These are phyloP conservation scores for Synanceia verrucosa DNA, from an alignment of 2,797 vertebrate species.

Conservation along the genomic window DNA sequence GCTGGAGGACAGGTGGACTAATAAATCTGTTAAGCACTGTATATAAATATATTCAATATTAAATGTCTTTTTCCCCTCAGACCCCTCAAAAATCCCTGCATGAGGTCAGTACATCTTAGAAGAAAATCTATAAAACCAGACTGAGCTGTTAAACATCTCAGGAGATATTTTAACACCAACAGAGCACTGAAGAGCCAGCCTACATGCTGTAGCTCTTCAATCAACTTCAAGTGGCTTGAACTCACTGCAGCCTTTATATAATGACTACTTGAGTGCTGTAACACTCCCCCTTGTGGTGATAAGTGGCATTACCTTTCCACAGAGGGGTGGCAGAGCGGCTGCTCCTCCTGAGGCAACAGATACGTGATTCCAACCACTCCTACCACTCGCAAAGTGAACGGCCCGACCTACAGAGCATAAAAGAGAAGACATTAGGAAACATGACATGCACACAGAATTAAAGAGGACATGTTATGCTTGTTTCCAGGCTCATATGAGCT, in stretches of 20 bases:
- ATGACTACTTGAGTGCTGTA: not conserved
- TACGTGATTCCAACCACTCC: constrained; percentile 98
- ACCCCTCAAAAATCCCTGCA: constrained; percentile 29
- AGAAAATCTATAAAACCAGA: constrained; percentile 44
- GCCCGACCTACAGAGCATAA: constrained; percentile 86
- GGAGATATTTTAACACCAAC: constrained; percentile 43
- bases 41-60: too few species aligned
- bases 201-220: constrained; percentile 19
- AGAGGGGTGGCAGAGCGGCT: constrained; percentile 94
- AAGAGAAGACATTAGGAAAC: not conserved
- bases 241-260: constrained; percentile 26
- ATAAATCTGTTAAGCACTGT: too few species aligned
- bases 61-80: constrained; percentile 4
- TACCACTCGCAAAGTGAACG: constrained; percentile 96
- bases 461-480: not conserved
- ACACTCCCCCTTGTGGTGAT: constrained; percentile 50
- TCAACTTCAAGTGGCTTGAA: constrained; percentile 29
- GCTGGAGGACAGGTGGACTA: too few species aligned
- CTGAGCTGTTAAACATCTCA: constrained; percentile 28
- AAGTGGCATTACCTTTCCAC: constrained; percentile 90
- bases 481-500: not conserved
- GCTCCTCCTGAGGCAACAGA: constrained; percentile 96
- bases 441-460: not conserved
- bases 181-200: constrained; percentile 16
- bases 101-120: constrained; percentile 8